These are phyloP conservation scores for Pyrocoelia pectoralis DNA, from an alignment of 2,888 invertebrate species.

Conservation along the genomic window DNA sequence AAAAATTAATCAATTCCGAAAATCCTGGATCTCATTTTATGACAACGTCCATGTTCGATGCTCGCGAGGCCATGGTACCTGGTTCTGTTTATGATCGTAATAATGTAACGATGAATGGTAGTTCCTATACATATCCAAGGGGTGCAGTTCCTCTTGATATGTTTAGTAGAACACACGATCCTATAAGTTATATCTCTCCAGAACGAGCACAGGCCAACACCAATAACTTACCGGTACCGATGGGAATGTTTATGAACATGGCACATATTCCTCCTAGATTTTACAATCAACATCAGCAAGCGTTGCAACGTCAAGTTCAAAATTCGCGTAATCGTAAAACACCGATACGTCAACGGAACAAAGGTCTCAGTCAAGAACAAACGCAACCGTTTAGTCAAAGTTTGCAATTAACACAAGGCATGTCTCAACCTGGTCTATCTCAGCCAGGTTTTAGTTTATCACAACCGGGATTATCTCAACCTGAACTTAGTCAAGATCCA, in stretches of 20 bases:
- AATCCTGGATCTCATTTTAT: constrained; percentile 98
- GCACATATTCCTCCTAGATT: constrained; percentile 78
- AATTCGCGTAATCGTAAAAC: constrained; percentile 44
- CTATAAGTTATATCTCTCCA: constrained; percentile 91
- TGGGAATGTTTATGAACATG: constrained; percentile 95
- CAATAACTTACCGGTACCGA: constrained; percentile 88
- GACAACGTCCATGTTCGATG: constrained; percentile 97
- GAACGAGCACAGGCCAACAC: constrained; percentile 78
- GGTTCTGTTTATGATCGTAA: constrained; percentile 92
- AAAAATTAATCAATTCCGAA: constrained; percentile 91
- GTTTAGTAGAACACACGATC: constrained; percentile 82
- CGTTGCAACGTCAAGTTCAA: constrained; percentile 65
- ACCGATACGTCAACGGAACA: constrained; percentile 36
- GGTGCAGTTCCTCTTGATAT: constrained; percentile 65
- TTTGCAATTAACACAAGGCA: constrained; percentile 76
- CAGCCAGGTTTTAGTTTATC: constrained; percentile 74
- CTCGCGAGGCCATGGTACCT: constrained; percentile 92
- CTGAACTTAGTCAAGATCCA: constrained; percentile 82
- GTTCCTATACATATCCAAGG: constrained; percentile 52
- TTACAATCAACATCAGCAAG: constrained; percentile 78
- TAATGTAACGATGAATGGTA: constrained; percentile 49
- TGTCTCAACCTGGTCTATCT: constrained; percentile 74
- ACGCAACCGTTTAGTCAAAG: constrained; percentile 69
- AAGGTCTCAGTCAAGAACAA: constrained; percentile 55
- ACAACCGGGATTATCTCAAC: constrained; percentile 74